Base-by-base conservation (phyloP, 1,140 invertebrate species). In the Penaeus vannamei region DNA sequence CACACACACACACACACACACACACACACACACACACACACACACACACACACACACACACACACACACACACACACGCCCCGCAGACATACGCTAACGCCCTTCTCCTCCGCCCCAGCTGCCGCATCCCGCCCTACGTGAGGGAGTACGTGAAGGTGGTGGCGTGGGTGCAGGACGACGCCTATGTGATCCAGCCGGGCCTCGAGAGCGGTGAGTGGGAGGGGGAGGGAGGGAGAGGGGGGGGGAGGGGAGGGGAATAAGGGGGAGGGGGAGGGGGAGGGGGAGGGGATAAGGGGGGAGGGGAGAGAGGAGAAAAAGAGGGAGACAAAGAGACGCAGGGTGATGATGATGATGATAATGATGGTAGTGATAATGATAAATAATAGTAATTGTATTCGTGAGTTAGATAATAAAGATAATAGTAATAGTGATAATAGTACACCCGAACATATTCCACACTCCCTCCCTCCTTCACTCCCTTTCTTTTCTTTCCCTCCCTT, bases 91-190 rank as follows among this genome's bases (percentile, higher is more conserved):
- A 14, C 17, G 10, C 53, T 53, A 53, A 53, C 17, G 53, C 53
- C 10, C 26, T 46, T 26, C 29, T 77, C 42, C 84, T 32, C 32
- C 46, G 26, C 22, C 17, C 22, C 84, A 93, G 92, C 91, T 98
- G 97, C 93, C 95, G 96, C 92, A 96, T 98, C 92, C 97, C 97
- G 46, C 95, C 95, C 90, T 97, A 97, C 93, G 96, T 97, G 92
- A 95, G 95, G 90, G 97, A 98, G 91, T 97, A 97, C 92, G 96
- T 98, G 85, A 95, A 96, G 92, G 95, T 97, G 29, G 97, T 97
- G 26, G 96, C 97, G 29, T 99, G 98, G 98, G 95, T 96, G 81
- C 96, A 96, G 93, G 97, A 97, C 91, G 95, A 95, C 62, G 94
- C 94, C 89, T 95, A 96, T 93, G 97, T 96, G 93, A 96, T 97